A percentile compares a stretch with the other conserved stretches of the same genome.
Conservation (phyloP, 2,888 invertebrate genomes). For the Augochlorella aurata region DNA sequence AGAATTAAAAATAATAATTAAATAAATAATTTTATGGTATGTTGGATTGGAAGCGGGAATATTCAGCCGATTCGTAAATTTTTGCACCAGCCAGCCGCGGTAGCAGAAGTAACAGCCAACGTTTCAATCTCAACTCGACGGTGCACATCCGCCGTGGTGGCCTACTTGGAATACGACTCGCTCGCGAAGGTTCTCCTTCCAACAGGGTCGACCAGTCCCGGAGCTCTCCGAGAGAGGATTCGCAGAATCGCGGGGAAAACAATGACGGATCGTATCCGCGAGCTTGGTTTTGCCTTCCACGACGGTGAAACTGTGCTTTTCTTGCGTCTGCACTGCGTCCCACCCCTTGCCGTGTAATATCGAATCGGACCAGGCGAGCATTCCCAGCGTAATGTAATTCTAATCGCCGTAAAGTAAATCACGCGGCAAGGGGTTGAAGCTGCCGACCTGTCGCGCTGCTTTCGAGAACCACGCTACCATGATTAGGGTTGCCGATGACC, state of each 20-base stretch:
- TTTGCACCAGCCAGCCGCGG: constrained; percentile 24
- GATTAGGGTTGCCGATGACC: too few species aligned
- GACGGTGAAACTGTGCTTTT: constrained; percentile 51
- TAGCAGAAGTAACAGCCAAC: constrained; percentile 48
- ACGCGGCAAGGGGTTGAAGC: not conserved
- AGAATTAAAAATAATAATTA: too few species aligned
- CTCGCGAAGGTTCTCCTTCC: constrained; percentile 67
- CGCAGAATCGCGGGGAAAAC: constrained; percentile 64
- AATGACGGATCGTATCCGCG: constrained; percentile 54
- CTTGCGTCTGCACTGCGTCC: constrained; percentile 12
- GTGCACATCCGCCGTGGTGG: constrained; percentile 67
- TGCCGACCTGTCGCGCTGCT: not conserved
- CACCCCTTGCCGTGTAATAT: not conserved
- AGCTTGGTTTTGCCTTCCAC: constrained; percentile 58
- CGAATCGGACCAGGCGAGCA: not conserved
- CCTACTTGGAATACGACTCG: constrained; percentile 71
- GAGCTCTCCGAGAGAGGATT: constrained; percentile 58
- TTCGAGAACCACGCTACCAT: too few species aligned
- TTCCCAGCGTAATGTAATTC: not conserved
- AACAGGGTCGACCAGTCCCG: constrained; percentile 66
- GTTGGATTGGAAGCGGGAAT: not conserved
- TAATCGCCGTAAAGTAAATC: not conserved
- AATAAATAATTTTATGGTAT: too few species aligned
- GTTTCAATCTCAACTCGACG: constrained; percentile 59
- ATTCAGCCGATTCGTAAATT: constrained; percentile 18